A percentile compares a stretch with the other conserved stretches of the same genome.
These are phyloP conservation scores for Setipinna tenuifilis DNA, from an alignment of 2,797 vertebrate genomes.

Conservation along the genomic window DNA sequence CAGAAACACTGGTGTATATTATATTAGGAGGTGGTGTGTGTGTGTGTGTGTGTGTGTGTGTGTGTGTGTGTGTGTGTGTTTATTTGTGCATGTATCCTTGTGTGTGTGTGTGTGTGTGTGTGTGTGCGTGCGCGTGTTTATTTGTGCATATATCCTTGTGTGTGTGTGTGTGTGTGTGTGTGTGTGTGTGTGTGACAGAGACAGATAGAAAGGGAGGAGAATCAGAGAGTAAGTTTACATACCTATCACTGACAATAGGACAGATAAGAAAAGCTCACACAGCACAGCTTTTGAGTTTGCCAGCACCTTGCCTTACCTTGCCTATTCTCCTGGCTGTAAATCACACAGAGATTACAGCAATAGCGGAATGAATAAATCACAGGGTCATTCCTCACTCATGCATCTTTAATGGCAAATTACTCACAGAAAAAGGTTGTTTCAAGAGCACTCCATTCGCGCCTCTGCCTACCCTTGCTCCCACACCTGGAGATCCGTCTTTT, in stretches of 20 bases:
- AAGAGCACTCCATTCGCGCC: slow-evolving; percentile 32
- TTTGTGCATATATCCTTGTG: neutral
- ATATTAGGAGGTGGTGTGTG: neutral
- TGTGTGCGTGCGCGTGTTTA: neutral
- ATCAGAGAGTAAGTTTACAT: too few relatives aligned
- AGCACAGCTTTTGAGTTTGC: slow-evolving; percentile 35
- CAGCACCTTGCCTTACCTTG: slow-evolving; percentile 24
- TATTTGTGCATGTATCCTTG: neutral
- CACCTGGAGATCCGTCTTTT: neutral
- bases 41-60: neutral
- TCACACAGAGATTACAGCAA: slow-evolving; percentile 38
- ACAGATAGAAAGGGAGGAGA: too few relatives aligned
- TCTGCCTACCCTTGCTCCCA: neutral
- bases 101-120: neutral
- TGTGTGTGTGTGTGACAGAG: too few relatives aligned
- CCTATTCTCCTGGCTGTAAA: slow-evolving; percentile 46
- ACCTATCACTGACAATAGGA: neutral
- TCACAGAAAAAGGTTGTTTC: slow-evolving; percentile 37
- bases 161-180: neutral
- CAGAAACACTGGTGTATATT: neutral
- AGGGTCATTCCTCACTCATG: slow-evolving; percentile 51
- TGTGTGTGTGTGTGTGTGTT: slow-evolving; percentile 12
- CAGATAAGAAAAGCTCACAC: slow-evolving; percentile 45
- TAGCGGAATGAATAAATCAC: slow-evolving; percentile 51
- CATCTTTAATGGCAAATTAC: slow-evolving; percentile 46